Evolutionary conservation across 2,113 vertebrate species (phyloP).

Genomic region (Onychostruthus taczanowskii): DNA sequence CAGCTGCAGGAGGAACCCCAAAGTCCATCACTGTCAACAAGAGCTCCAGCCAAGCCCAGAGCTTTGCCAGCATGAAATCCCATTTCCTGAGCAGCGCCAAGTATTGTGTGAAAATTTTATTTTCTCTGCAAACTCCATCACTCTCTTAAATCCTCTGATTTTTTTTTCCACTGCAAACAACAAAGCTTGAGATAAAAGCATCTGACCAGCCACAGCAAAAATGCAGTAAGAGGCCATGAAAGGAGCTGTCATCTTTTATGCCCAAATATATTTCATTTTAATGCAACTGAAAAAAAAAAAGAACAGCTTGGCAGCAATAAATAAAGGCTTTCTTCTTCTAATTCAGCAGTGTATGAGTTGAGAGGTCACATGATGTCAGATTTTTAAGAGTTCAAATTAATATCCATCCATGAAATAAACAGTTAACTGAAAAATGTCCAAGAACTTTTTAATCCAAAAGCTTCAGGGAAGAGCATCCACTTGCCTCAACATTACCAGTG

Average conservation of each 20-base stretch:
- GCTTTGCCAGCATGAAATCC: background rate
- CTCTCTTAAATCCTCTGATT: background rate
- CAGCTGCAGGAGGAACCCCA: background rate
- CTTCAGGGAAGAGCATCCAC: background rate
- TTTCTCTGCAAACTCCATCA: background rate
- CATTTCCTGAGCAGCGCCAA: background rate
- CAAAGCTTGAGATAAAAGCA: slow-evolving; percentile 36
- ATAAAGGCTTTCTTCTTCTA: background rate
- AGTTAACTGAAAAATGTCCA: background rate
- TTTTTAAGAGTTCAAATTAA: background rate
- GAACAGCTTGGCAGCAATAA: background rate
- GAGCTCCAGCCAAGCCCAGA: background rate
- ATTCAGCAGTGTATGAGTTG: background rate
- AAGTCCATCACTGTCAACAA: background rate
- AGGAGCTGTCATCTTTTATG: slow-evolving; percentile 20
- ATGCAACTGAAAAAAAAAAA: background rate
- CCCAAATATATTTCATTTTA: slow-evolving; percentile 23
- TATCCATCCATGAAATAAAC: background rate
- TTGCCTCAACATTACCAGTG: fast-evolving
- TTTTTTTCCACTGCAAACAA: background rate
- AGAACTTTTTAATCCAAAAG: background rate
- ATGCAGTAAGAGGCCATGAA: slow-evolving; percentile 3
- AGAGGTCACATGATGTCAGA: background rate
- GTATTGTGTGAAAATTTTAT: background rate
- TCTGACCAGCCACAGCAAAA: slow-evolving; percentile 25